Conservation (phyloP, 2,797 vertebrate species). For the Nyctibius grandis region DNA sequence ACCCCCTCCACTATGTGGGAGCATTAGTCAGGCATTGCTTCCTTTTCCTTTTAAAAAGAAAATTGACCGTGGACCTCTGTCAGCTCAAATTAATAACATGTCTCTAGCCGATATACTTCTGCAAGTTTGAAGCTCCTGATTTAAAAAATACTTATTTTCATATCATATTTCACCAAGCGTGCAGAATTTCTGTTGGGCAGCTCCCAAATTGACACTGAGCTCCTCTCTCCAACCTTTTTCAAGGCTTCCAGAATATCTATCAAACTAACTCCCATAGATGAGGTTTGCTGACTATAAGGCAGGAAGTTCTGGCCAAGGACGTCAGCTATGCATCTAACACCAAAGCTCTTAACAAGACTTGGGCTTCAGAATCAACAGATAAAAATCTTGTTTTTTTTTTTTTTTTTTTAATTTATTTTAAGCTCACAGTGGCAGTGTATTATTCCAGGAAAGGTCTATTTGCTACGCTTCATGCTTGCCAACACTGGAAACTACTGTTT, state of each 20-base stretch:
- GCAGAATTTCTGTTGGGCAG: not conserved
- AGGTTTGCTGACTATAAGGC: fast-evolving
- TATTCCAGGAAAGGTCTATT: not conserved
- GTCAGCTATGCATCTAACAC: not conserved
- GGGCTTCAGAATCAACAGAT: not conserved
- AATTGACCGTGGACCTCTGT: not conserved
- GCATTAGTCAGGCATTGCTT: not conserved
- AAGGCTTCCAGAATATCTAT: not conserved
- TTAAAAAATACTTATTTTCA: not conserved
- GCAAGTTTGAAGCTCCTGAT: not conserved
- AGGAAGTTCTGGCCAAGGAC: not conserved
- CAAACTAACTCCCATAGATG: not conserved
- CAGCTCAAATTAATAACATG: not conserved
- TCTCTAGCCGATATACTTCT: not conserved
- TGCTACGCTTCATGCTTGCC: not conserved
- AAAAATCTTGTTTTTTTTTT: not conserved
- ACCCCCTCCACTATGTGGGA: not conserved
- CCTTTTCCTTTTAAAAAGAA: not conserved
- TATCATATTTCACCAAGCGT: fast-evolving
- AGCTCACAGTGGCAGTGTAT: not conserved
- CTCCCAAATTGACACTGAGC: not conserved
- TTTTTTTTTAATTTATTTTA: not conserved
- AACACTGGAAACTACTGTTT: not conserved
- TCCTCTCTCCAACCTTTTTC: not conserved
- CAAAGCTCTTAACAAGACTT: not conserved